A percentile compares a stretch with the other conserved stretches of the same genome.
phyloP scores from a whole-genome alignment of 2,113 vertebrate genomes.

The Andinoacara biseriatus region DNA sequence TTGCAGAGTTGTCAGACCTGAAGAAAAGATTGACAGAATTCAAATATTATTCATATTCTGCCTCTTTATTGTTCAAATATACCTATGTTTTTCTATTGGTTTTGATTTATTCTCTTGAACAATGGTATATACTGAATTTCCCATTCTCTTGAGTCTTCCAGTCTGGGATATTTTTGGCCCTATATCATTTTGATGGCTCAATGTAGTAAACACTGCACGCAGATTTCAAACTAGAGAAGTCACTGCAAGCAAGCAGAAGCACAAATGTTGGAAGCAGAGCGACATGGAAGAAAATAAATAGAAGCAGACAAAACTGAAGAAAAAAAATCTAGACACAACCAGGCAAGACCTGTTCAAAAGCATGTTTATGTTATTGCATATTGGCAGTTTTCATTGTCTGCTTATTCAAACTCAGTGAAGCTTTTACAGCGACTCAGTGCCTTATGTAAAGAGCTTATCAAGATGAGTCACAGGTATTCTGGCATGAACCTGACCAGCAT shows the following conservation, averaged over 20 bases:
- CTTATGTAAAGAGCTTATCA: constrained; percentile 59
- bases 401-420: constrained; percentile 20
- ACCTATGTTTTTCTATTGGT: neutral
- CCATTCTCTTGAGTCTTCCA: neutral
- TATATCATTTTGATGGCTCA: neutral
- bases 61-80: neutral
- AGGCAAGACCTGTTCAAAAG: constrained; percentile 9
- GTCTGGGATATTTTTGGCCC: neutral
- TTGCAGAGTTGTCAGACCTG: constrained; percentile 95
- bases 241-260: neutral
- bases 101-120: neutral
- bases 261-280: fast-evolving
- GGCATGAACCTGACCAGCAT: constrained; percentile 44
- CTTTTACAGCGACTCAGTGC: constrained; percentile 14
- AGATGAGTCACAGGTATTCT: constrained; percentile 65
- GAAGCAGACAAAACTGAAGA: neutral
- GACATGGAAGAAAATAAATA: neutral
- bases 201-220: neutral
- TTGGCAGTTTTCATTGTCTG: neutral
- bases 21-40: neutral
- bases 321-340: neutral
- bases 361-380: neutral
- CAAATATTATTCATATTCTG: neutral
- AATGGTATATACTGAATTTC: neutral
- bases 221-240: neutral